Base-by-base conservation (phyloP, 1,140 invertebrate genomes). In the Pollicipes pollicipes region DNA sequence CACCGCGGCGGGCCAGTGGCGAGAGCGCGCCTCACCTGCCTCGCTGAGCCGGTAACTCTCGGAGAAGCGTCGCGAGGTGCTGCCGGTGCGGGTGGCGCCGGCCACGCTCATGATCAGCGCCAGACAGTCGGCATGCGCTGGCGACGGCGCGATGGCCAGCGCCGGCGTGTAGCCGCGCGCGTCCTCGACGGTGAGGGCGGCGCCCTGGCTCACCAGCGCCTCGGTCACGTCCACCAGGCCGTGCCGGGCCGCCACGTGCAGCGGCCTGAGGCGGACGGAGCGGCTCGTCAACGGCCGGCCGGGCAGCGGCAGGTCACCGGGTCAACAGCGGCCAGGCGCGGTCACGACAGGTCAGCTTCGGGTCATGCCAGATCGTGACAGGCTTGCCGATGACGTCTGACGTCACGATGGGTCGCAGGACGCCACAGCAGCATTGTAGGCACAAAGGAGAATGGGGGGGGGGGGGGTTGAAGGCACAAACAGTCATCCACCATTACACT, bases 191-290 rank as follows among this genome's bases (percentile, higher is more conserved):
- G 28, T 70, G 2, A 70, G 31, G 27, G 69, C 64, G 30, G 69
- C 69, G 30, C 69, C 69, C 21, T 70, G 31, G 17, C 31, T 27
- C 1, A 70, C 31, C 31, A 70, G 37, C 17, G 68, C 30, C 24
- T 70, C 69, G 21, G 37, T 58, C 21, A 58, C 31, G 31, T 70
- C 69, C 69, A 70, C 37, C 31, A 70, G 30, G n/a, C 69, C 69
- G 24, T 26, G 30, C 58, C 58, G 31, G n/a, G 31, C 69, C 58
- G 69, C 45, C 45, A 70, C 31, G 68, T 70, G 69, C 31, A 70
- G 45, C 58, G 69, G 21, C 67, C 67, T 68, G 17, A 10, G 17
- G 17, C 8, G 17, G 45, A 58, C 10, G 21, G 45, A 2, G 17
- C 13, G 45, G 2, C 45, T 21, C 13, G 45, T 58, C 6, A 58